These are phyloP conservation scores for Euleptes europaea DNA, from an alignment of 2,113 vertebrate species.

Conservation along the genomic window DNA sequence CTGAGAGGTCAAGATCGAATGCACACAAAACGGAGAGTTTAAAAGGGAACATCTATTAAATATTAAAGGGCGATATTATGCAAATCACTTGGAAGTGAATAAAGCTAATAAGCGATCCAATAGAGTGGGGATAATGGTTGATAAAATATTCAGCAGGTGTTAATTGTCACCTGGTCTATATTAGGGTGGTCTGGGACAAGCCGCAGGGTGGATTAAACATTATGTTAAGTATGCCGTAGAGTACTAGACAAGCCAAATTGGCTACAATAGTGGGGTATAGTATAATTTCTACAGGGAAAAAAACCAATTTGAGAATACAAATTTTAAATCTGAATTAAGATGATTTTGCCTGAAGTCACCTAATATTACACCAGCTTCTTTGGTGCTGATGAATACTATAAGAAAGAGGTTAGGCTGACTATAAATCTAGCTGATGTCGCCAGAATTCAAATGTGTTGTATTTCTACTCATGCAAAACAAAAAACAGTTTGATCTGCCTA, in stretches of 20 bases:
- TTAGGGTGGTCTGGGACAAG: constrained; percentile 3
- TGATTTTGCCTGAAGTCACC: not conserved
- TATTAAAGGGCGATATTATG: constrained; percentile 2
- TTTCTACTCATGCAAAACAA: not conserved
- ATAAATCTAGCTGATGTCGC: not conserved
- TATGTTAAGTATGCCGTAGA: not conserved
- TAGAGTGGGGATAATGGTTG: not conserved
- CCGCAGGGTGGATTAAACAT: constrained; percentile 1
- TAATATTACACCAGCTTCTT: not conserved
- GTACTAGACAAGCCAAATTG: not conserved
- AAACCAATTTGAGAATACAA: not conserved
- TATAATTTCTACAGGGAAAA: not conserved
- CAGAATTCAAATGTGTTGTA: not conserved
- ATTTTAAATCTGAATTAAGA: not conserved
- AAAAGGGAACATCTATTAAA: constrained; percentile 25
- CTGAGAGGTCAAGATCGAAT: not conserved
- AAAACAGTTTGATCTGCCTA: no score
- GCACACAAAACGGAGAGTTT: not conserved
- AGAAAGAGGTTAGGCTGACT: not conserved
- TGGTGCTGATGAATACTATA: not conserved
- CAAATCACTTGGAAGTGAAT: constrained; percentile 2
- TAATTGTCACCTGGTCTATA: not conserved
- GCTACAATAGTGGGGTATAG: not conserved
- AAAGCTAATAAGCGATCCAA: constrained; percentile 12
- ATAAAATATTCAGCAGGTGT: constrained; percentile 10